Conservation (phyloP, 1,140 invertebrate species). For the Drosophila punjabiensis region DNA sequence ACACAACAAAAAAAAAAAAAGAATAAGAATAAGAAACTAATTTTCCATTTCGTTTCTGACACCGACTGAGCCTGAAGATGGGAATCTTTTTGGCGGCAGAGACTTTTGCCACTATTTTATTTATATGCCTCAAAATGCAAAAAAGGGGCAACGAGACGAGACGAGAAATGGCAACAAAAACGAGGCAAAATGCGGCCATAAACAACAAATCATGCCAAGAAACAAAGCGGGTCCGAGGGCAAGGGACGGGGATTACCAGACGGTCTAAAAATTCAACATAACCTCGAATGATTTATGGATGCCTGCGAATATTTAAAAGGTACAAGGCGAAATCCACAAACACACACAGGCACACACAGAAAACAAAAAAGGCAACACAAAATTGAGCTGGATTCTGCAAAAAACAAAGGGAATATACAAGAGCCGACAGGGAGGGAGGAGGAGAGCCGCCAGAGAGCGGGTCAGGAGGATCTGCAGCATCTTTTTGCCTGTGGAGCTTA, state of each 20-base stretch:
- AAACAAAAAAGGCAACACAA: conserved; percentile 40
- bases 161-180: conserved; percentile 41
- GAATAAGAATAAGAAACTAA: conserved; percentile 37
- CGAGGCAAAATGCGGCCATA: conserved; percentile 71
- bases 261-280: conserved; percentile 82
- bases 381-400: conserved; percentile 46
- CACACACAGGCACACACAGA: not conserved
- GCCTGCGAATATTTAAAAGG: conserved; percentile 83
- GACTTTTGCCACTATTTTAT: conserved; percentile 75
- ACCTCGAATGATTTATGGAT: conserved; percentile 83
- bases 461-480: conserved; percentile 48
- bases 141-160: conserved; percentile 42
- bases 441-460: no score
- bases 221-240: conserved; percentile 1
- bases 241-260: conserved; percentile 32
- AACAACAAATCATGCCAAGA: conserved; percentile 82
- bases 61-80: conserved; percentile 42
- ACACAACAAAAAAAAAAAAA: conserved; percentile 2
- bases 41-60: conserved; percentile 64
- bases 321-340: conserved; percentile 55
- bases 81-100: conserved; percentile 28
- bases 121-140: conserved; percentile 69
- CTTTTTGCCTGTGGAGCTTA: conserved; percentile 62
- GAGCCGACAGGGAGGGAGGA: not conserved
- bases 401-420: conserved; percentile 53